Evolutionary conservation across 2,888 invertebrate genomes (phyloP).

Genomic region (Nesidiocoris tenuis): DNA sequence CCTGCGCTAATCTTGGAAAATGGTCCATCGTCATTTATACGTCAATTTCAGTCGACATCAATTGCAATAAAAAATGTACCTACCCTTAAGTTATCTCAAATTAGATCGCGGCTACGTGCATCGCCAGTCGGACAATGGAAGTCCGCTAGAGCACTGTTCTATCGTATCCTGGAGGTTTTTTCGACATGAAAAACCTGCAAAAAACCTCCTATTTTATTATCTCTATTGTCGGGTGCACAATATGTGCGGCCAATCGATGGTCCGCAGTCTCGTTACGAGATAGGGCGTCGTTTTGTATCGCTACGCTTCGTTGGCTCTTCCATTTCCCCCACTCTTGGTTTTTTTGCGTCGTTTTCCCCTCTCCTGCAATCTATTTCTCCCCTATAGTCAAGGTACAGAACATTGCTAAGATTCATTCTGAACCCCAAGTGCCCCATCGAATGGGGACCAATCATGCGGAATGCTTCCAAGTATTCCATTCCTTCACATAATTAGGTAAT

Average conservation of each 20-base stretch:
- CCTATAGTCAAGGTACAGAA: not conserved
- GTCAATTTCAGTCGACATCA: too few species aligned
- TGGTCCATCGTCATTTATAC: too few species aligned
- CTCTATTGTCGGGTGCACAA: not conserved
- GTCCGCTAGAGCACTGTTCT: too few species aligned
- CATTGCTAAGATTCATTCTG: not conserved
- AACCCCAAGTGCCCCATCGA: not conserved
- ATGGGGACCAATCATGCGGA: not conserved
- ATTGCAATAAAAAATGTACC: too few species aligned
- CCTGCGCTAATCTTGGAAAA: too few species aligned
- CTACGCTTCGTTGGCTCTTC: not conserved
- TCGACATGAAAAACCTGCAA: not conserved
- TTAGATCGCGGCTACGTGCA: too few species aligned
- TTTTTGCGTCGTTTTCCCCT: not conserved
- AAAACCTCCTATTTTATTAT: not conserved
- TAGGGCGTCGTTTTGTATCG: not conserved
- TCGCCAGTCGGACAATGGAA: too few species aligned
- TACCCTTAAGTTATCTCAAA: too few species aligned
- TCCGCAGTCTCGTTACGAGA: not conserved
- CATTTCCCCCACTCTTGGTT: not conserved
- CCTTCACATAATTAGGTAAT: not conserved
- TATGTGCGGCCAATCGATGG: not conserved
- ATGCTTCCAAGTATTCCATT: not conserved
- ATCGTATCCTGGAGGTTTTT: not conserved
- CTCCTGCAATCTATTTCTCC: not conserved